Evolutionary conservation across 2,888 invertebrate species (phyloP).

Genomic region (Diarsia dahlii): DNA sequence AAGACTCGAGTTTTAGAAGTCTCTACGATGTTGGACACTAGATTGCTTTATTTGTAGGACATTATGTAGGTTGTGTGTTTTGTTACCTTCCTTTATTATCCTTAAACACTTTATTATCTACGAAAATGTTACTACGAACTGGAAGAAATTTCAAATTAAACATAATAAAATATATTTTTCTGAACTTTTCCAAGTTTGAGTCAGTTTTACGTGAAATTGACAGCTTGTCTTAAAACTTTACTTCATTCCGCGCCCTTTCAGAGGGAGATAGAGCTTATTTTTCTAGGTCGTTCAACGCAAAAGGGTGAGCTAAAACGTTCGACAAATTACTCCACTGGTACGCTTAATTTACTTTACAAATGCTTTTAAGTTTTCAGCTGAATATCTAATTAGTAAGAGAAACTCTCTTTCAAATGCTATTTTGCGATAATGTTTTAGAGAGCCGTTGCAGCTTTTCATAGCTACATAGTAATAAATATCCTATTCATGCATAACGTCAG

Average conservation of each 20-base stretch:
- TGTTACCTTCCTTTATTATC: slow-evolving; percentile 24
- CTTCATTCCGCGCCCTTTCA: slow-evolving; percentile 73
- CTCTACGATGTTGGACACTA: slow-evolving; percentile 29
- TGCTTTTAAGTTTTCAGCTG: slow-evolving; percentile 79
- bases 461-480: neutral
- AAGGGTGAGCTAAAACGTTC: slow-evolving; percentile 78
- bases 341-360: slow-evolving; percentile 86
- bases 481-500: neutral
- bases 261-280: slow-evolving; percentile 74
- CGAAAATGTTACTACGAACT: slow-evolving; percentile 12
- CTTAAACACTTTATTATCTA: slow-evolving; percentile 23
- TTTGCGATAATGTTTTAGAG: slow-evolving; percentile 39
- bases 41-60: slow-evolving; percentile 34
- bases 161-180: slow-evolving; percentile 42
- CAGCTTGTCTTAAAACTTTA: slow-evolving; percentile 79
- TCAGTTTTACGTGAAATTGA: slow-evolving; percentile 73
- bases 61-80: slow-evolving; percentile 29
- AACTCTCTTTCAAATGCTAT: slow-evolving; percentile 64
- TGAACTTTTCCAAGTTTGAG: slow-evolving; percentile 45
- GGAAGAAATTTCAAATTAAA: slow-evolving; percentile 24
- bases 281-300: slow-evolving; percentile 77
- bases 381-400: slow-evolving; percentile 73
- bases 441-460: slow-evolving; percentile 11
- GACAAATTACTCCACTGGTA: slow-evolving; percentile 82
- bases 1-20: slow-evolving; percentile 39